A percentile compares a stretch with the other conserved stretches of the same genome.
Conservation (phyloP, 2,888 invertebrate genomes). For the Hirtodrosophila duncani region DNA sequence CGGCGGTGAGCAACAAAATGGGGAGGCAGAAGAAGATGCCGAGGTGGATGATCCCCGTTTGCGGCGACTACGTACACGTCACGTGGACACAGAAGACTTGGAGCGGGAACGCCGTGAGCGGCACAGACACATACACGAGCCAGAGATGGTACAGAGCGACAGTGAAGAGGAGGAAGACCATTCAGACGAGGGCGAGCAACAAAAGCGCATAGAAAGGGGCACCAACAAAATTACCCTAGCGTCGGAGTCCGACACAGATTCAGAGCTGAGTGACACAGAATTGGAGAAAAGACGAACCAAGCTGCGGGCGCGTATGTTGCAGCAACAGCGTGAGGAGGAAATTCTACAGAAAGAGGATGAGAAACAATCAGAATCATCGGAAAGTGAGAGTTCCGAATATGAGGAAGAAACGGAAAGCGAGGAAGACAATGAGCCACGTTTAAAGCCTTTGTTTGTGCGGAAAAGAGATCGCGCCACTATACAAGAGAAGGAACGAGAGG, state of each 20-base stretch:
- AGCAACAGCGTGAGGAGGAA: conserved; percentile 86
- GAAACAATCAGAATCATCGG: conserved; percentile 82
- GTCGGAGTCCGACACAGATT: conserved; percentile 85
- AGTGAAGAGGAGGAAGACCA: conserved; percentile 77
- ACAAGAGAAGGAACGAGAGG: conserved; percentile 94
- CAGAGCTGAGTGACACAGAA: conserved; percentile 90
- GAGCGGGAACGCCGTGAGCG: conserved; percentile 79
- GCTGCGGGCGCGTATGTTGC: conserved; percentile 83
- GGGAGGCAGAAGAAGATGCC: conserved; percentile 36
- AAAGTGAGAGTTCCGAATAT: conserved; percentile 88
- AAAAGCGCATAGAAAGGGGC: conserved; percentile 76
- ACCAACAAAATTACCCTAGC: conserved; percentile 77
- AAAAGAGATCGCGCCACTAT: conserved; percentile 96
- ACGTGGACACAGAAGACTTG: conserved; percentile 78
- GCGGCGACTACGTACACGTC: conserved; percentile 82
- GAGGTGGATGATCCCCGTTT: conserved; percentile 91
- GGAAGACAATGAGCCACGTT: conserved; percentile 92
- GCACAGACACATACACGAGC: conserved; percentile 83
- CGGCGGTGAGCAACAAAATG: conserved; percentile 31
- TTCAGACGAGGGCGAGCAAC: conserved; percentile 66
- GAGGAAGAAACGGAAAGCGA: conserved; percentile 91
- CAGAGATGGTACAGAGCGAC: conserved; percentile 81
- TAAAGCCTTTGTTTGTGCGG: conserved; percentile 96
- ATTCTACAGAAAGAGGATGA: conserved; percentile 80
- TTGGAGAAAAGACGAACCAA: conserved; percentile 88